Percentiles rank a stretch among this genome's conserved stretches.
Conservation (phyloP, 2,113 vertebrate species). For the Protobothrops mucrosquamatus region DNA sequence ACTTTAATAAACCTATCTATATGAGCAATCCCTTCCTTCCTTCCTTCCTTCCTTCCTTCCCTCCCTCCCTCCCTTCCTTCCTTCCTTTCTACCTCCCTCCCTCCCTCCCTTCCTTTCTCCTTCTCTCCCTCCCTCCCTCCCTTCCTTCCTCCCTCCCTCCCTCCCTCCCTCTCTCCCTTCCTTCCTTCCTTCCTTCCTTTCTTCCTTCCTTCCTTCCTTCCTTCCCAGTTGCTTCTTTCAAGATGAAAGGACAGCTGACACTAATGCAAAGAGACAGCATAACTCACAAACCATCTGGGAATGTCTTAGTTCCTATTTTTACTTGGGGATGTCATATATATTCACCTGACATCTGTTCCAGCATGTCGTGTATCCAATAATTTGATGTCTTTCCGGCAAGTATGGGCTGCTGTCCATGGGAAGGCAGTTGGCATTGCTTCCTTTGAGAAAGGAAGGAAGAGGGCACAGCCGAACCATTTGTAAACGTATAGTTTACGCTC, state of each 20-base stretch:
- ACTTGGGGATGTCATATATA: neutral
- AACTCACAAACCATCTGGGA: neutral
- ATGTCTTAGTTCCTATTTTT: neutral
- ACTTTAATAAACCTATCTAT: neutral
- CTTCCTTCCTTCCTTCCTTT: too few species aligned
- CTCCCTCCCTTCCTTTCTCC: too few species aligned
- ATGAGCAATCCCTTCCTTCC: neutral
- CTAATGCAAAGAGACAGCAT: neutral
- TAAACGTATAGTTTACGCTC: neutral
- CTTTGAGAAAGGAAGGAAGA: neutral
- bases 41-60: too few species aligned
- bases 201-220: too few species aligned
- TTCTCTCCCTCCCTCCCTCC: too few species aligned
- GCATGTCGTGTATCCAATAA: neutral
- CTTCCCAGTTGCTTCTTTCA: neutral
- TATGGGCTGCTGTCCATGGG: slow-evolving; percentile 16
- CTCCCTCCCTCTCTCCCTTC: too few species aligned
- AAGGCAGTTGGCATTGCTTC: neutral
- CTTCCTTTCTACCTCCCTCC: too few species aligned
- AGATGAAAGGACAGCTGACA: neutral
- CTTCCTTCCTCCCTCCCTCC: too few species aligned
- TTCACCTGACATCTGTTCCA: slow-evolving; percentile 26
- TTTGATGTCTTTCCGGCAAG: neutral
- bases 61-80: too few species aligned
- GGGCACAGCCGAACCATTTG: neutral